Percentiles rank a stretch among this genome's conserved stretches.
Evolutionary conservation across 2,888 invertebrate genomes (phyloP).

Genomic region (Deilephila porcellus): DNA sequence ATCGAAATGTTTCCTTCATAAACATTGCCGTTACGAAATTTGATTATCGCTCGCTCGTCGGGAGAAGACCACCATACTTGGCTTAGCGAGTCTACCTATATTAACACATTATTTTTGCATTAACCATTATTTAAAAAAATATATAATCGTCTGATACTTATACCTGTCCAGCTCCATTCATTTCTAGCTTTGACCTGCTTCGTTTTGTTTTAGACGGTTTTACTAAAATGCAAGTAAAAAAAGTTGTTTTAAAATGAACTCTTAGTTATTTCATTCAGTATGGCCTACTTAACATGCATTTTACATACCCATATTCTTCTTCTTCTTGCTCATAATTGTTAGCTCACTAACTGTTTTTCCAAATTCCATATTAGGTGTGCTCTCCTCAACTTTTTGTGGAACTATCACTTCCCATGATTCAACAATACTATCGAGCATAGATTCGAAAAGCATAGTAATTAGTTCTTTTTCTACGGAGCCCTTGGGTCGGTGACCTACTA

Average conservation of each 20-base stretch:
- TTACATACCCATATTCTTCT: constrained; percentile 47
- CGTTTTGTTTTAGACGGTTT: constrained; percentile 57
- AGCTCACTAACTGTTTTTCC: constrained; percentile 59
- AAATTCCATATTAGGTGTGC: constrained; percentile 44
- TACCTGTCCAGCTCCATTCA: constrained; percentile 53
- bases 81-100: constrained; percentile 50
- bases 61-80: constrained; percentile 66
- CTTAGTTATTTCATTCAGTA: not conserved
- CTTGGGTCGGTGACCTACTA: constrained; percentile 46
- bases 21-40: constrained; percentile 83
- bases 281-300: not conserved
- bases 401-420: constrained; percentile 69
- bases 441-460: constrained; percentile 68
- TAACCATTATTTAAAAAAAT: not conserved
- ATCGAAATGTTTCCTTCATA: constrained; percentile 83
- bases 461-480: constrained; percentile 68
- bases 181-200: constrained; percentile 59
- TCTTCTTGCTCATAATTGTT: constrained; percentile 58
- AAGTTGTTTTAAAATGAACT: not conserved
- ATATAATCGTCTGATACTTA: not conserved
- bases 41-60: constrained; percentile 78
- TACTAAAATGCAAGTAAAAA: constrained; percentile 37
- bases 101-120: not conserved
- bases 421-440: constrained; percentile 71
- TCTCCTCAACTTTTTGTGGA: constrained; percentile 53